phyloP scores from a whole-genome alignment of 2,888 invertebrate species.

The Calliphora vomitoria region DNA sequence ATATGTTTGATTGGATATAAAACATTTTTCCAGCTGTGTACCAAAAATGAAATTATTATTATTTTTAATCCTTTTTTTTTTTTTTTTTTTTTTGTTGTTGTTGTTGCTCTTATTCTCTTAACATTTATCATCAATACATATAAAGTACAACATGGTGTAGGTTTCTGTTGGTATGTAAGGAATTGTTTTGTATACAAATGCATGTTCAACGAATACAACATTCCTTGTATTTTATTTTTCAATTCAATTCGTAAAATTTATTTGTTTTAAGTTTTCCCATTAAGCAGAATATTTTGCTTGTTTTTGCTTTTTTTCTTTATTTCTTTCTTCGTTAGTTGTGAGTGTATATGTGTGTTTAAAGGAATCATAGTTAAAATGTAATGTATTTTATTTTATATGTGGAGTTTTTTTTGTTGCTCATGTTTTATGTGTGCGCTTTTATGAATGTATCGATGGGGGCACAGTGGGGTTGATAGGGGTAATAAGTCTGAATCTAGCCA shows the following conservation, averaged over 20 bases:
- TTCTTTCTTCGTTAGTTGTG: neutral
- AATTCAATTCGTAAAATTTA: constrained; percentile 59
- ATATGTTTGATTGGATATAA: constrained; percentile 71
- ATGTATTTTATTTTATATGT: constrained; percentile 32
- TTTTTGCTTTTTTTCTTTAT: neutral
- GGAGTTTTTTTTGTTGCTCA: neutral
- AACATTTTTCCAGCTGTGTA: constrained; percentile 72
- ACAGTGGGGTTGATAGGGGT: no score
- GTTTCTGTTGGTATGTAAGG: constrained; percentile 5
- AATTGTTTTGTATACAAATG: constrained; percentile 37
- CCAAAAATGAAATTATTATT: constrained; percentile 70
- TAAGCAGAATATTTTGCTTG: constrained; percentile 43
- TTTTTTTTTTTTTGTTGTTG: neutral
- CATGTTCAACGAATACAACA: constrained; percentile 1
- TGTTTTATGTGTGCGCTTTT: neutral
- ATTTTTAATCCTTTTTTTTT: constrained; percentile 69
- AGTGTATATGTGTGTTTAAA: neutral
- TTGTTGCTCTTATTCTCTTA: constrained; percentile 1
- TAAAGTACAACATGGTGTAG: neutral
- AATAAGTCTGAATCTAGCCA: no score
- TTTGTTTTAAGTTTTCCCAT: constrained; percentile 71
- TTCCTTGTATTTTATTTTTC: constrained; percentile 28
- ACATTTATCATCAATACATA: constrained; percentile 1
- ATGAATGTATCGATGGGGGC: neutral
- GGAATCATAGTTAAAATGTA: constrained; percentile 53